A percentile compares a stretch with the other conserved stretches of the same genome.
Evolutionary conservation across 2,888 invertebrate genomes (phyloP).

Genomic region (Antheraea yamamai): DNA sequence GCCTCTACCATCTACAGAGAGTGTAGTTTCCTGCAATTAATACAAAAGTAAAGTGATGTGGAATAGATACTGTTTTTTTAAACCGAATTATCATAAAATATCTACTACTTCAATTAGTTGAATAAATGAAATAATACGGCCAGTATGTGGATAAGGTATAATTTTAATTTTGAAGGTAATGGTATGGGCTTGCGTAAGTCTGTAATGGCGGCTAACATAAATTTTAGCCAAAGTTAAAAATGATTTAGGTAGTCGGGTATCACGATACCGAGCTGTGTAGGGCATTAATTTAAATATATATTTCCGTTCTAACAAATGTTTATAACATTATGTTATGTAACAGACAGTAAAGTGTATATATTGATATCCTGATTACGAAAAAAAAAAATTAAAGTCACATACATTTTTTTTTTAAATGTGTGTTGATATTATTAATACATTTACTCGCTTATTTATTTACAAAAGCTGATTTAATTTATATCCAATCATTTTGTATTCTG

Average conservation of each 20-base stretch:
- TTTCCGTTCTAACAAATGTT: neutral
- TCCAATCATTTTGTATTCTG: neutral
- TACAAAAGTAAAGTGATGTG: neutral
- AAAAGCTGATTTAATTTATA: too few relatives aligned
- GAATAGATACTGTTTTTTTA: neutral
- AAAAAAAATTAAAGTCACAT: too few relatives aligned
- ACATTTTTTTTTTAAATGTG: too few relatives aligned
- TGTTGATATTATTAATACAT: too few relatives aligned
- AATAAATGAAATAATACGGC: neutral
- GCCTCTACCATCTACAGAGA: too few relatives aligned
- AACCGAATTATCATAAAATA: neutral
- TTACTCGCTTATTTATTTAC: too few relatives aligned
- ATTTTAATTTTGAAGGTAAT: neutral
- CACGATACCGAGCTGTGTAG: neutral
- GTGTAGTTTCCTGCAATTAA: neutral
- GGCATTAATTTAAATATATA: neutral
- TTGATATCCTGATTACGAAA: too few relatives aligned
- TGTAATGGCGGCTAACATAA: neutral
- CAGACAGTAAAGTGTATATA: too few relatives aligned
- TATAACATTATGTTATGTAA: neutral
- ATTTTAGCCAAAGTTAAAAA: neutral
- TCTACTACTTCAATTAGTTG: neutral
- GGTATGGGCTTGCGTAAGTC: neutral
- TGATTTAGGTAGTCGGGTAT: neutral
- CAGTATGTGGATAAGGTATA: neutral